Conservation (phyloP, 2,113 vertebrate genomes). For the Emberiza fucata region DNA sequence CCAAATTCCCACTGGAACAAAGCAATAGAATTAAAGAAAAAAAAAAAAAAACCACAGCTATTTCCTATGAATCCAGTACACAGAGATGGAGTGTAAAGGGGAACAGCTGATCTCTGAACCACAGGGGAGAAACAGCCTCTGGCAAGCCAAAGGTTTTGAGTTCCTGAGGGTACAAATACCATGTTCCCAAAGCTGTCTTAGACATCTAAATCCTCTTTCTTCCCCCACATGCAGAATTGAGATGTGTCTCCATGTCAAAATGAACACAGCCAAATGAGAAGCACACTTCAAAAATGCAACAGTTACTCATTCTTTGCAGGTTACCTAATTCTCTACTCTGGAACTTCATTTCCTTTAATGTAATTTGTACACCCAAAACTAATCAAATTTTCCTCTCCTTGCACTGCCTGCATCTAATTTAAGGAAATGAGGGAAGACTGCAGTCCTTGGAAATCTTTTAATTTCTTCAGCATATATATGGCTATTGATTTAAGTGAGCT, state of each 20-base stretch:
- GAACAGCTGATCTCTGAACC: not conserved
- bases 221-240: not conserved
- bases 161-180: not conserved
- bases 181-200: not conserved
- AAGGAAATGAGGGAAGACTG: not conserved
- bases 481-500: not conserved
- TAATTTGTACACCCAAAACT: not conserved
- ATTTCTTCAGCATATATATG: not conserved
- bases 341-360: not conserved
- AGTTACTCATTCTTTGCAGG: not conserved
- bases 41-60: not conserved
- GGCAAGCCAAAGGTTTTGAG: not conserved
- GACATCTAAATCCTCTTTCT: not conserved
- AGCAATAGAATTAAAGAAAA: not conserved
- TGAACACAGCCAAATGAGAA: not conserved
- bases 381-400: not conserved
- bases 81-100: not conserved
- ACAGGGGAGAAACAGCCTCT: not conserved
- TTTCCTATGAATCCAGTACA: not conserved
- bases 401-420: not conserved
- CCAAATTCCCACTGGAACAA: constrained; percentile 45
- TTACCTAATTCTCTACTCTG: not conserved
- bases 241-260: not conserved
- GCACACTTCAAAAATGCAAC: not conserved
- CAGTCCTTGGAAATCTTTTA: not conserved